Evolutionary conservation across 2,888 invertebrate genomes (phyloP), one percentile per base, ranked within the genome.

Genomic region (Cheilosia impressa): DNA sequence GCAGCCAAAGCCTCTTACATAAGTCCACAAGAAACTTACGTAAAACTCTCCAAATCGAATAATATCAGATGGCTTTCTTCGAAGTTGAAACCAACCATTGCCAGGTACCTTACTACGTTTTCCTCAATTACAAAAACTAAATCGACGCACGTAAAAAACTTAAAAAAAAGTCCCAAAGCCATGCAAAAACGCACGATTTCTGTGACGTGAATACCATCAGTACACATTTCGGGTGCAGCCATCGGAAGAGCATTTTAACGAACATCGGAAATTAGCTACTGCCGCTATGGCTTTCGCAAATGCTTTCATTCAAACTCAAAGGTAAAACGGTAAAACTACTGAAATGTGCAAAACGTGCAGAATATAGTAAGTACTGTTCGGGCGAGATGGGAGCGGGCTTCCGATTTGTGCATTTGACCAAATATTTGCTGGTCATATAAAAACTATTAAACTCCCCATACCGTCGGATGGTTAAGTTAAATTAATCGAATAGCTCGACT

Each of bases 1-100:
- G 77, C 53, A 53, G n/a, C 27, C 24, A 65, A 19, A 24, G 27
- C 45, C 27, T 13, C 47, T 81, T 85, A 72, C 72, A 72, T 81
- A 77, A 80, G 52, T 27, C 10, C 22, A 5, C 27, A 47, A 22
- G 43, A 24, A 34, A 62, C 66, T 72, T 79, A 79, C 38, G 47
- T 68, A 76, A 76, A 66, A 22, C 57, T 31, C 24, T 60, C 38
- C 53, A 57, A 72, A 63, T 77, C 55, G 2, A 34, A 68, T 68
- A 34, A 79, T 76, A 68, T 41, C n/a, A 60, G 38, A 55, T 77
- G 45, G 68, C 85, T 85, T 85, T 81, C 85, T 72, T 85, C 66
- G 31, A 45, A 41, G 31, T 60, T 22, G 13, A 55, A 65, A 13
- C 9, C n/a, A 34, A 45, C 27, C 24, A 38, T 27, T 31, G 13